These are phyloP conservation scores for Xyliphius kryptos DNA, from an alignment of 2,113 vertebrate genomes.

Conservation along the genomic window DNA sequence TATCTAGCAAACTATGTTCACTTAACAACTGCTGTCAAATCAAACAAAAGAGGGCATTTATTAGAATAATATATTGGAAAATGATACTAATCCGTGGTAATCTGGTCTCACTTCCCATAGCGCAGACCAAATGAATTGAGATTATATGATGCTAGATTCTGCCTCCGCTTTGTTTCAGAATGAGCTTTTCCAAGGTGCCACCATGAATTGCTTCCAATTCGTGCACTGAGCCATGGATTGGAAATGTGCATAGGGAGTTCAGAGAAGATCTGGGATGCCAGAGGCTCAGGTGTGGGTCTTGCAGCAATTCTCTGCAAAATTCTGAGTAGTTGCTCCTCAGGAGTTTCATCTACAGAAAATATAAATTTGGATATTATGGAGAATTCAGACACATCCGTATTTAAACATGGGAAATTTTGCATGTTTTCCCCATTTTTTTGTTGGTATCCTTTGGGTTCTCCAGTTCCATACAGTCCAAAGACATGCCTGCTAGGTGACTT, in stretches of 20 bases:
- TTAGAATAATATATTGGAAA: too few species aligned
- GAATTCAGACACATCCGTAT: background rate
- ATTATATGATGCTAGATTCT: conserved; percentile 60
- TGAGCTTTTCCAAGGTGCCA: conserved; percentile 27
- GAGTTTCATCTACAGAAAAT: conserved; percentile 24
- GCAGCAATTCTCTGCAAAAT: conserved; percentile 24
- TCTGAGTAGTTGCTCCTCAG: conserved; percentile 18
- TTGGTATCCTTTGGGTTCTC: too few species aligned
- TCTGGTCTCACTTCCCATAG: conserved; percentile 57
- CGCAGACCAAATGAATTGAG: conserved; percentile 71
- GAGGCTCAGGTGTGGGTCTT: background rate
- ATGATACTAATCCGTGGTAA: too few species aligned
- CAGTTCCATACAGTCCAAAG: too few species aligned
- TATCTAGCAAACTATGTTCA: too few species aligned
- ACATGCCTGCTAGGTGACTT: too few species aligned
- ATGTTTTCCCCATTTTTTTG: too few species aligned
- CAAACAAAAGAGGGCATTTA: too few species aligned
- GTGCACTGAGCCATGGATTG: conserved; percentile 23
- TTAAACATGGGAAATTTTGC: too few species aligned
- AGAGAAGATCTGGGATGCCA: background rate
- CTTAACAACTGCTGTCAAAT: too few species aligned
- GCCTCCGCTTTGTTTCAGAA: conserved; percentile 46
- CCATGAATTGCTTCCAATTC: conserved; percentile 10
- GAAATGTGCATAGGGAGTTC: background rate
- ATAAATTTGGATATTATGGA: background rate